Conservation (phyloP, 2,113 vertebrate genomes). For the Eretmochelys imbricata region DNA sequence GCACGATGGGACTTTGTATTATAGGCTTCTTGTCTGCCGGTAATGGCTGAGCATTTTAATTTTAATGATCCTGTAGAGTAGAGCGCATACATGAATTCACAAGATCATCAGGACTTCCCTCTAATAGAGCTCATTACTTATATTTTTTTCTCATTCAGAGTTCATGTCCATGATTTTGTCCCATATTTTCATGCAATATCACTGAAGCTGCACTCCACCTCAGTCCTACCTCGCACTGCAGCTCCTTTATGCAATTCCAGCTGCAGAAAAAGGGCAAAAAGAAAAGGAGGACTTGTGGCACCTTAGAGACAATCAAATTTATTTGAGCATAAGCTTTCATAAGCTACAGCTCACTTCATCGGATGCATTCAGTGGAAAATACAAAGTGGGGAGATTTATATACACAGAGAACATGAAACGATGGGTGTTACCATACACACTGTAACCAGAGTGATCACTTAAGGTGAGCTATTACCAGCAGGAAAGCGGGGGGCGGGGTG, state of each 20-base stretch:
- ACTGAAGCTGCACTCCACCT: not conserved
- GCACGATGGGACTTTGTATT: constrained; percentile 54
- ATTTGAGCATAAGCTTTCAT: no score
- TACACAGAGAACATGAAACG: no score
- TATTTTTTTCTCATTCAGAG: not conserved
- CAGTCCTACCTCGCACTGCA: fast-evolving
- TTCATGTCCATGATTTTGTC: not conserved
- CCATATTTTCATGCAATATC: not conserved
- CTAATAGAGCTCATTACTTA: not conserved
- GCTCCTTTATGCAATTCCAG: not conserved
- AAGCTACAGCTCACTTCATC: no score
- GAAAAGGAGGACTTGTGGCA: no score
- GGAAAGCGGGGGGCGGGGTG: no score
- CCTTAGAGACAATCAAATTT: no score
- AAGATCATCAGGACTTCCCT: not conserved
- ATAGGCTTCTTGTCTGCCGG: constrained; percentile 56
- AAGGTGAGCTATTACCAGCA: no score
- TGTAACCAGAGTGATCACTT: no score
- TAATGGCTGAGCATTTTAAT: constrained; percentile 58
- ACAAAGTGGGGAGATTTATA: no score
- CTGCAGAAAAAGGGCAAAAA: not conserved
- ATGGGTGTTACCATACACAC: no score
- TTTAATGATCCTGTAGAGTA: constrained; percentile 65
- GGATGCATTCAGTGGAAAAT: no score
- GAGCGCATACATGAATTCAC: constrained; percentile 54